Base-by-base conservation (phyloP, 2,113 vertebrate genomes). In the Oreocharis arfaki region DNA sequence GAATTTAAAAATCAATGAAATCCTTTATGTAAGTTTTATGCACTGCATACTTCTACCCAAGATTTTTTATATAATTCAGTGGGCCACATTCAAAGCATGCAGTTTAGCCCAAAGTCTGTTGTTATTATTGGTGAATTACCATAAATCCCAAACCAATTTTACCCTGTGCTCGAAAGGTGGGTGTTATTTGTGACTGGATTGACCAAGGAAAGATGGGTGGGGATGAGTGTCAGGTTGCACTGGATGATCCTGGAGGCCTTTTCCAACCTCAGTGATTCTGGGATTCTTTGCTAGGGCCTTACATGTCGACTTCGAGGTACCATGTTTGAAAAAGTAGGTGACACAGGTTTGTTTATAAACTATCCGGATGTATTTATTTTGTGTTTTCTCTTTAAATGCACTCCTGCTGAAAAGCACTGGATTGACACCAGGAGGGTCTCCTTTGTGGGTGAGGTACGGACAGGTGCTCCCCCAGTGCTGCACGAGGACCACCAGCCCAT, bases 1-100 rank as follows among this genome's bases (percentile, higher is more conserved):
- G 41, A 65, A 61, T 89, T 93, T 94, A 27, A 82, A 85, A 94
- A 76, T 89, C 94, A 79, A 47, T 95, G 16, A 86, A 81, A 77
- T 68, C 44, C 33, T 80, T 95, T 73, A 65, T 70, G 47, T 47
- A 55, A 71, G 26, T 69, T 89, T 95, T 82, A 83, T 8, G 0
- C 27, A 85, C 37, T 56, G 56, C 55, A 21, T 23, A 16, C 32
- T 50, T 90, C 33, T 44, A 28, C 35, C 33, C 59, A 67, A 70
- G 78, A 47, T 44, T 80, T 96, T 63, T 56, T 35, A 65, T 39
- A 27, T 39, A 87, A 91, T 55, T 67, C 8, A 85, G 37, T 37
- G 64, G 85, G 56, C 32, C 27, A 63, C 57, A 91, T 91, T 70
- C 71, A 52, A 74, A 77, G 60, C 56, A 75, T 17, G 39, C 32